phyloP scores from a whole-genome alignment of 2,113 vertebrate species.

The Percopsis transmontana region DNA sequence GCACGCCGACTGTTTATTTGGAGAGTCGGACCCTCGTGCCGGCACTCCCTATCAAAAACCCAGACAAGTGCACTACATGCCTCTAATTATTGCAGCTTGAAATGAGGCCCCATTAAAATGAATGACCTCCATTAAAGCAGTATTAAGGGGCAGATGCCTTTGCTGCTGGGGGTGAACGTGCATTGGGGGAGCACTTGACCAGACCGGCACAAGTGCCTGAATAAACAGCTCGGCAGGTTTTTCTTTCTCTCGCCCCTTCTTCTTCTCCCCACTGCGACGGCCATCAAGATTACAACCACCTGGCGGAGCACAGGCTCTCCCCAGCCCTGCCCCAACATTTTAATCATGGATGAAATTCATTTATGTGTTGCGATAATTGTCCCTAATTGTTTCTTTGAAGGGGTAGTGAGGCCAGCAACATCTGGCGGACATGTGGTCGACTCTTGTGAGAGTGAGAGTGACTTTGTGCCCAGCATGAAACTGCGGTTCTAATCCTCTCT shows the following conservation, averaged over 20 bases:
- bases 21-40: conserved; percentile 45
- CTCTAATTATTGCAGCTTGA: conserved; percentile 74
- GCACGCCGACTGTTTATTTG: conserved; percentile 70
- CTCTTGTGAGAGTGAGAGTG: conserved; percentile 50
- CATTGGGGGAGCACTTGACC: conserved; percentile 63
- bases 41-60: conserved; percentile 63
- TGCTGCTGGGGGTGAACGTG: conserved; percentile 27
- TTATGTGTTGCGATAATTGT: conserved; percentile 81
- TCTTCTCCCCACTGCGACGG: conserved; percentile 60
- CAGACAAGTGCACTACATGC: conserved; percentile 57
- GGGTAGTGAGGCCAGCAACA: conserved; percentile 61
- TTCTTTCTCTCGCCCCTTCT: conserved; percentile 52
- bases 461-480: conserved; percentile 68
- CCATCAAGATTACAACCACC: conserved; percentile 79
- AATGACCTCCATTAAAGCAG: conserved; percentile 79
- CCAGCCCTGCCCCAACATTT: conserved; percentile 60
- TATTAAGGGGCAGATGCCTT: conserved; percentile 73
- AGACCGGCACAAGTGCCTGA: conserved; percentile 69
- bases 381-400: conserved; percentile 83
- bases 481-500: conserved; percentile 43
- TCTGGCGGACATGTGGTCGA: conserved; percentile 76
- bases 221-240: conserved; percentile 74
- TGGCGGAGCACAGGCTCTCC: conserved; percentile 58
- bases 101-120: conserved; percentile 78
- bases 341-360: conserved; percentile 82